Conservation (phyloP, 2,888 invertebrate species). For the Arrhopalites spinosus region DNA sequence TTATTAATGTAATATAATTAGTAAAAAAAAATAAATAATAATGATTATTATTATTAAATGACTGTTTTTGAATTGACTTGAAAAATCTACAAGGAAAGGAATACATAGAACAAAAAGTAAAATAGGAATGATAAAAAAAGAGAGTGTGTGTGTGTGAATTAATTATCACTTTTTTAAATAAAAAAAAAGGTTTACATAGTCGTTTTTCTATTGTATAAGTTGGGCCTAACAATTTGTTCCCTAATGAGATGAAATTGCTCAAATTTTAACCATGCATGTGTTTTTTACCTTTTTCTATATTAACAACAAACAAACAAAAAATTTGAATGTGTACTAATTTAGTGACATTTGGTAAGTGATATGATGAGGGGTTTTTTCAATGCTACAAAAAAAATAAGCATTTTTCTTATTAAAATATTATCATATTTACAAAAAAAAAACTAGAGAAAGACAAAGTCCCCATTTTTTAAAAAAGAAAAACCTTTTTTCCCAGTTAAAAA, state of each 20-base stretch:
- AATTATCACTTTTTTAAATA: no score
- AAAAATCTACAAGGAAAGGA: not conserved
- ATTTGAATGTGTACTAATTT: not conserved
- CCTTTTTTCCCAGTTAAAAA: no score
- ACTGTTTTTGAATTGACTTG: constrained; percentile 13
- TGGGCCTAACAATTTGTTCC: constrained; percentile 24
- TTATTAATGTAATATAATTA: not conserved
- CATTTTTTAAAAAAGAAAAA: not conserved
- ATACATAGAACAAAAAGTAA: not conserved
- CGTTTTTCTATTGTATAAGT: constrained; percentile 19
- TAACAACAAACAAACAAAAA: not conserved
- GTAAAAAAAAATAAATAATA: not conserved
- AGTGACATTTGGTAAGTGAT: no score
- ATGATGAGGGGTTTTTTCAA: no score
- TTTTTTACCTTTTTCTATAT: constrained; percentile 27
- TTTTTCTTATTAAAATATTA: not conserved
- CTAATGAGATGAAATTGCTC: constrained; percentile 28
- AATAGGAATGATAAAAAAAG: no score
- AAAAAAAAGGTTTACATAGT: not conserved
- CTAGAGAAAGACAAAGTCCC: not conserved
- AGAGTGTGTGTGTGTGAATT: no score
- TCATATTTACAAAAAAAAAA: not conserved
- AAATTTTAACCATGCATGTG: constrained; percentile 18
- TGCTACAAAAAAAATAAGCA: not conserved
- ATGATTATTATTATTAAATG: not conserved